A percentile compares a stretch with the other conserved stretches of the same genome.
These are phyloP conservation scores for Bombus confusus DNA, from an alignment of 1,140 invertebrate genomes.

Conservation along the genomic window DNA sequence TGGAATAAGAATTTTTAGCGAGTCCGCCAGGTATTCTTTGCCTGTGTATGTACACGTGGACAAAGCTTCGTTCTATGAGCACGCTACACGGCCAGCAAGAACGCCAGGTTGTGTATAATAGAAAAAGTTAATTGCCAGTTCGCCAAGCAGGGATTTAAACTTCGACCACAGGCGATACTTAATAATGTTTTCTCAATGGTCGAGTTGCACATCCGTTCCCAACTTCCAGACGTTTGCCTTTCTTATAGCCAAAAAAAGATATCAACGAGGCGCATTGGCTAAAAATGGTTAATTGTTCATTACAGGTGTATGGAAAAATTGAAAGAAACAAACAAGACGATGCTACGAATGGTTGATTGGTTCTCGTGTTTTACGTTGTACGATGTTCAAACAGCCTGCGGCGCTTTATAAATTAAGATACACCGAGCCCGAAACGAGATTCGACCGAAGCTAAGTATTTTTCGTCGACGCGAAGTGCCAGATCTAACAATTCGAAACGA, in stretches of 20 bases:
- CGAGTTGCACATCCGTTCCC: background rate
- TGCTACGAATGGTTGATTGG: background rate
- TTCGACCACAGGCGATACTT: background rate
- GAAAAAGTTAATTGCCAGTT: constrained; percentile 18
- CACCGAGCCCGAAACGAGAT: background rate
- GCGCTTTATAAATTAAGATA: background rate
- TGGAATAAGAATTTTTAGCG: no score
- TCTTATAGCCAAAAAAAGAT: background rate
- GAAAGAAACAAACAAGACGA: background rate
- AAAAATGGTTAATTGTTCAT: background rate
- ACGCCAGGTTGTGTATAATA: background rate
- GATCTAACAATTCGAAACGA: background rate
- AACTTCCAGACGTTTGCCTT: background rate
- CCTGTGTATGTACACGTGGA: background rate
- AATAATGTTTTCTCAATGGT: background rate
- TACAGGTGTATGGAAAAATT: background rate
- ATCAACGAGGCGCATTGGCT: background rate
- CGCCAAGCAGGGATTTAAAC: background rate
- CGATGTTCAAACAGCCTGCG: background rate
- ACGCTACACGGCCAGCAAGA: background rate
- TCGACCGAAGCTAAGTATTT: background rate
- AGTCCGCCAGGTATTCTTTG: background rate
- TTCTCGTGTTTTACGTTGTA: background rate
- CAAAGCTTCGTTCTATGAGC: background rate
- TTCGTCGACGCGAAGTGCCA: background rate